phyloP scores from a whole-genome alignment of 2,888 invertebrate genomes.

The Psococerastis gibbosa region DNA sequence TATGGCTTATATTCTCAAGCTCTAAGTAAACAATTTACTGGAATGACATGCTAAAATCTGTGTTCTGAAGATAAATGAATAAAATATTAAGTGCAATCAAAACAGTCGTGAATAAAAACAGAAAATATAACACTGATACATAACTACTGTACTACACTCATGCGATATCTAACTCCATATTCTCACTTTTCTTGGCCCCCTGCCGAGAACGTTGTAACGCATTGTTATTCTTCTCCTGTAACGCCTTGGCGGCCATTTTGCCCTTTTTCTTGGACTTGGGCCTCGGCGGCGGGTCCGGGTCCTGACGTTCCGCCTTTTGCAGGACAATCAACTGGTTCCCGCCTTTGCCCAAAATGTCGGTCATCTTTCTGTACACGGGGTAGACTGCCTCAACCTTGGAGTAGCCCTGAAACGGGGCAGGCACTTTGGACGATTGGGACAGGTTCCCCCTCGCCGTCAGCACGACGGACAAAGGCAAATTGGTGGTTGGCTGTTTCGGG shows the following conservation, averaged over 20 bases:
- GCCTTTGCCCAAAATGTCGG: background rate
- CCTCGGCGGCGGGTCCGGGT: background rate
- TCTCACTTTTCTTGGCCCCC: too few species aligned
- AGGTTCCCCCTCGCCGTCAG: constrained; percentile 16
- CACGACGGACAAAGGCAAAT: constrained; percentile 23
- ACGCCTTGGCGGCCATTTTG: background rate
- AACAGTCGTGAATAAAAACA: too few species aligned
- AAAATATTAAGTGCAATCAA: too few species aligned
- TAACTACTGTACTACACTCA: too few species aligned
- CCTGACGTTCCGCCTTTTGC: constrained; percentile 7
- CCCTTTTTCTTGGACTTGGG: background rate
- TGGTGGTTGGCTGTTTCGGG: constrained; percentile 21
- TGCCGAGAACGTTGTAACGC: too few species aligned
- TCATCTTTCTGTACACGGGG: constrained; percentile 27
- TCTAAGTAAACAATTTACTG: too few species aligned
- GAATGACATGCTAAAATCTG: too few species aligned
- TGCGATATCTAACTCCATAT: too few species aligned
- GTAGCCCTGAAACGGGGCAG: constrained; percentile 50
- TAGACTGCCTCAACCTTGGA: constrained; percentile 60
- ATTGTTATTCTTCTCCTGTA: background rate
- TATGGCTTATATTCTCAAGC: too few species aligned
- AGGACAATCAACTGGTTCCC: background rate
- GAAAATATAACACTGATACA: too few species aligned
- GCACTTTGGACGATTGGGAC: constrained; percentile 34
- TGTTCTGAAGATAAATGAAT: too few species aligned